Evolutionary conservation across 2,888 invertebrate species (phyloP).

Genomic region (Clivina fossor): DNA sequence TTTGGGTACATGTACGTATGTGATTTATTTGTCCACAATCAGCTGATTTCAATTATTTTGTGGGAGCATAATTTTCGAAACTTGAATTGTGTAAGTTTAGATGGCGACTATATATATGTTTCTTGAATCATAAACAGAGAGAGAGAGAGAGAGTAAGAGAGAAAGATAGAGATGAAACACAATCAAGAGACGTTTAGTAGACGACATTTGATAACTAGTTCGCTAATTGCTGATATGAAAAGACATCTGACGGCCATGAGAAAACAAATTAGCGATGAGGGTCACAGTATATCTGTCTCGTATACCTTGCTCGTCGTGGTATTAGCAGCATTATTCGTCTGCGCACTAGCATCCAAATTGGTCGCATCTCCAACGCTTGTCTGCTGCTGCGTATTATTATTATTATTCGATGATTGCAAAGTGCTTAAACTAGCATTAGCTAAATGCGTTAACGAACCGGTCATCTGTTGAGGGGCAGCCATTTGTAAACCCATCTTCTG

Average conservation of each 20-base stretch:
- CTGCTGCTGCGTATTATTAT: no score
- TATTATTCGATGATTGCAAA: no score
- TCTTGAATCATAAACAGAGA: neutral
- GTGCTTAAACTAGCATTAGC: constrained; percentile 51
- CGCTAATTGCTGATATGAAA: constrained; percentile 31
- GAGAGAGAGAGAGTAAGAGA: constrained; percentile 7
- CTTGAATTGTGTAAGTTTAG: no score
- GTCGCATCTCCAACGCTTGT: constrained; percentile 39
- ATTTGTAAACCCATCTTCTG: constrained; percentile 78
- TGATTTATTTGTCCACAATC: no score
- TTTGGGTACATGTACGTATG: no score
- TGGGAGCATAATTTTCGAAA: neutral
- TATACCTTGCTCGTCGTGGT: constrained; percentile 80
- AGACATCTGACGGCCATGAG: constrained; percentile 6
- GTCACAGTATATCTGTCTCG: constrained; percentile 94
- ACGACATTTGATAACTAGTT: constrained; percentile 19
- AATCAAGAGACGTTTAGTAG: constrained; percentile 26
- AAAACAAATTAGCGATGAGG: constrained; percentile 44
- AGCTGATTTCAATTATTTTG: no score
- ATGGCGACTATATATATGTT: neutral
- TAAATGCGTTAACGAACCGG: constrained; percentile 66
- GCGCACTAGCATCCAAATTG: constrained; percentile 40
- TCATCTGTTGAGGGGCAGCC: constrained; percentile 55
- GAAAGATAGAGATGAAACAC: neutral
- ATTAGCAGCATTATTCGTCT: constrained; percentile 43